Conservation (phyloP, 2,888 invertebrate species). For the Mesopsocus fuscifrons region DNA sequence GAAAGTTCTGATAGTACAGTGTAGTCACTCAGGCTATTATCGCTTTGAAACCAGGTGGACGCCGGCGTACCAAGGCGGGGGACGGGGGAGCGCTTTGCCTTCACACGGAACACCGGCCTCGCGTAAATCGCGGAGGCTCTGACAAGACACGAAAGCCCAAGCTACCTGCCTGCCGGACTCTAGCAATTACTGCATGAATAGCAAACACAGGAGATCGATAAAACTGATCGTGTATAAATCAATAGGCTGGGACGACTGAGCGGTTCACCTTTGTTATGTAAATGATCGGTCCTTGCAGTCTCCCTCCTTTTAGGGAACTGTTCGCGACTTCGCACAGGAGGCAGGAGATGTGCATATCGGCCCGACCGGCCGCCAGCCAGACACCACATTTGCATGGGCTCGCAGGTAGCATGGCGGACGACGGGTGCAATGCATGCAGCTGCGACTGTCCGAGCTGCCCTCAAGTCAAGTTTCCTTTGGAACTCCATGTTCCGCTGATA, state of each 20-base stretch:
- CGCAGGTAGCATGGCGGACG: conserved; percentile 5
- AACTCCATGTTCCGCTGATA: no score
- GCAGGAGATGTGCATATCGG: conserved; percentile 26
- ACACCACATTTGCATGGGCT: conserved; percentile 16
- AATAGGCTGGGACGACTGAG: conserved; percentile 1
- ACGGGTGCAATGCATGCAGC: neutral
- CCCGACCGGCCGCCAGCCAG: conserved; percentile 15
- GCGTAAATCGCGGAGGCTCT: neutral
- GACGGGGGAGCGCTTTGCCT: no score
- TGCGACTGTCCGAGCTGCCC: conserved; percentile 3
- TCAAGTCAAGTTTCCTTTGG: no score
- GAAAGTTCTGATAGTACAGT: no score
- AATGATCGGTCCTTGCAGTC: neutral
- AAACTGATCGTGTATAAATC: neutral
- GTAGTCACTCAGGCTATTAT: no score
- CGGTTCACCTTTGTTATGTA: conserved; percentile 8
- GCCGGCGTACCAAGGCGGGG: no score
- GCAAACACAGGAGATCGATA: neutral
- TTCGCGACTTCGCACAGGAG: no score
- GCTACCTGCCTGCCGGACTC: neutral
- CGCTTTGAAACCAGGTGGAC: no score
- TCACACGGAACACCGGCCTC: no score
- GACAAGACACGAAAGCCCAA: neutral
- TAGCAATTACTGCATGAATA: neutral
- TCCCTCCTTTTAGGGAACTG: neutral